Conservation (phyloP, 2,888 invertebrate genomes). For the Cheilosia vernalis region DNA sequence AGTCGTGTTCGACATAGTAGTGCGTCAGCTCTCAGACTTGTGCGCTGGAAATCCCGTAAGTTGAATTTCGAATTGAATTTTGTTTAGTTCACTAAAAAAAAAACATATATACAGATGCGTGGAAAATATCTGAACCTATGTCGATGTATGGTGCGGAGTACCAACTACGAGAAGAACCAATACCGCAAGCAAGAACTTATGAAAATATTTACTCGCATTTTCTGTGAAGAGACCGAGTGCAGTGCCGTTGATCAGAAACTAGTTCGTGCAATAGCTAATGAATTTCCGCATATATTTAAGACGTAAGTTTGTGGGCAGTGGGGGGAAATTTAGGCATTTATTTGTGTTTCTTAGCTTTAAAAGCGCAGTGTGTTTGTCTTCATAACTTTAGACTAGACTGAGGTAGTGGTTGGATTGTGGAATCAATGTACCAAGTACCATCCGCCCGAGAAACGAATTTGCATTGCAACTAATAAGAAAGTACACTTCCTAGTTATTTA, state of each 20-base stretch:
- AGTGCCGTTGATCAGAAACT: slow-evolving; percentile 91
- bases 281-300: slow-evolving; percentile 91
- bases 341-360: slow-evolving; percentile 26
- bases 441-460: too few species aligned
- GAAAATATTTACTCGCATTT: slow-evolving; percentile 93
- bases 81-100: slow-evolving; percentile 24
- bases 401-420: background rate
- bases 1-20: slow-evolving; percentile 96
- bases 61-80: slow-evolving; percentile 7
- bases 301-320: slow-evolving; percentile 82
- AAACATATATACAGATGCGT: slow-evolving; percentile 85
- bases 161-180: slow-evolving; percentile 91
- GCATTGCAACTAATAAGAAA: background rate
- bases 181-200: slow-evolving; percentile 92
- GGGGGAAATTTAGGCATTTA: slow-evolving; percentile 10
- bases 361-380: slow-evolving; percentile 51
- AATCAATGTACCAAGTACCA: too few species aligned
- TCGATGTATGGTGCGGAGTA: slow-evolving; percentile 91
- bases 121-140: slow-evolving; percentile 91
- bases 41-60: slow-evolving; percentile 92
- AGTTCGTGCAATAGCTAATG: slow-evolving; percentile 92
- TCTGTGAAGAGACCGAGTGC: slow-evolving; percentile 91
- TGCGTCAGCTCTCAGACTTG: slow-evolving; percentile 94
- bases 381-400: slow-evolving; percentile 16
- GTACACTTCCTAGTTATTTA: slow-evolving; percentile 19